phyloP scores from a whole-genome alignment of 2,797 vertebrate genomes.

The Acipenser transmontanus region DNA sequence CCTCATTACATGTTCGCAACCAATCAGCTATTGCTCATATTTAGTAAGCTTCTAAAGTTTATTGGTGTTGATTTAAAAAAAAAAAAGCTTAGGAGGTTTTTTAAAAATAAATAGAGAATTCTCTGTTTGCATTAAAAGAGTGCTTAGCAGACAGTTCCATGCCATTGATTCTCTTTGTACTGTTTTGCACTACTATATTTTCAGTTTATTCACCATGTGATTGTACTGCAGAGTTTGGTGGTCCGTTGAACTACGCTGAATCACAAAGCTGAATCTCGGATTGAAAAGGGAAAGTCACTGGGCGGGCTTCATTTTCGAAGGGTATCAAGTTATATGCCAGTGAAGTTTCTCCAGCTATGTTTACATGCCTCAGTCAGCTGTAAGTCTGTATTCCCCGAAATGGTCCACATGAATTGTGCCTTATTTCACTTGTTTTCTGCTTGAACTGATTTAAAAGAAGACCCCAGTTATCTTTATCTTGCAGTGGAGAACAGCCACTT shows the following conservation, averaged over 20 bases:
- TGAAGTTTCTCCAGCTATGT: conserved; percentile 50
- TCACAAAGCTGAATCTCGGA: conserved; percentile 43
- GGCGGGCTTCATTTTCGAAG: conserved; percentile 25
- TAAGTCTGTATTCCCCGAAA: conserved; percentile 64
- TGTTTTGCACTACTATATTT: conserved; percentile 54
- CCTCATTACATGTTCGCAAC: conserved; percentile 15
- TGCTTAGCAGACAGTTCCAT: background rate
- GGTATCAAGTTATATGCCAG: conserved; percentile 21
- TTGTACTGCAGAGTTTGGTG: conserved; percentile 47
- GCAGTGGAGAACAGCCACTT: conserved; percentile 43
- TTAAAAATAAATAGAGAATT: background rate
- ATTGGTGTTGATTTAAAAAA: background rate
- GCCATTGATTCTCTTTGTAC: conserved; percentile 32
- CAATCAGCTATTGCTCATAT: conserved; percentile 46
- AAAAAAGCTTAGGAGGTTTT: background rate
- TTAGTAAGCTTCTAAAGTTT: conserved; percentile 37
- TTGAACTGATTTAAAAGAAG: conserved; percentile 60
- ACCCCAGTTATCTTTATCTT: conserved; percentile 34
- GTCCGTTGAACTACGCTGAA: conserved; percentile 43
- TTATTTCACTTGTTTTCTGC: conserved; percentile 81
- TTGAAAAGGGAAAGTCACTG: conserved; percentile 52
- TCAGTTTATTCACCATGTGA: conserved; percentile 59
- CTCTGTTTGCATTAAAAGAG: conserved; percentile 15
- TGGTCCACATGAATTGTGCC: conserved; percentile 90
- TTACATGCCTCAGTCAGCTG: conserved; percentile 63